Percentiles rank a stretch among this genome's conserved stretches.
Conservation (phyloP, 53 echinoderm and acorn worm species). For the Apostichopus leukothele region DNA sequence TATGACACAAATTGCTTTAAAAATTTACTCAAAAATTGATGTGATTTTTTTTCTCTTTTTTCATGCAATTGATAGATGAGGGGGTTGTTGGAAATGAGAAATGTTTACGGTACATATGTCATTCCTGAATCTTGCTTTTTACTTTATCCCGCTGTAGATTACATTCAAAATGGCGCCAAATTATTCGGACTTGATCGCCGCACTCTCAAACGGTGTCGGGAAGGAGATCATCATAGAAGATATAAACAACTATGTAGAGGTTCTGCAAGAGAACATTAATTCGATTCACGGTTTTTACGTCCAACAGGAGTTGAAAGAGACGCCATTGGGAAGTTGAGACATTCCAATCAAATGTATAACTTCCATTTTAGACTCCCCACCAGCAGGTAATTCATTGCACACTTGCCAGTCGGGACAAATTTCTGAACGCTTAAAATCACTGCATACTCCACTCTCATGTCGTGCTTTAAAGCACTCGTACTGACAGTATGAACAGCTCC, state of each 20-base stretch:
- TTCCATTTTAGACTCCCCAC: background rate
- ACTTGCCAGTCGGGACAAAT: too few species aligned
- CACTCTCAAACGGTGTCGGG: constrained; percentile 24
- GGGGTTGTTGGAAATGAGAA: background rate
- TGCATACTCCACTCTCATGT: too few species aligned
- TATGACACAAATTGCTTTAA: too few species aligned
- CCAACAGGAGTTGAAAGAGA: background rate
- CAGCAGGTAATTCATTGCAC: too few species aligned
- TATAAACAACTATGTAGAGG: constrained; percentile 24
- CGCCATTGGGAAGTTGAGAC: constrained; percentile 6
- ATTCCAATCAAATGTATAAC: background rate
- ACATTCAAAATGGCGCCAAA: constrained; percentile 44
- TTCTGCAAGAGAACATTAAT: constrained; percentile 28
- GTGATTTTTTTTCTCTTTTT: too few species aligned
- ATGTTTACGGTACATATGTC: background rate
- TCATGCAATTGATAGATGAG: too few species aligned
- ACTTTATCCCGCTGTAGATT: background rate
- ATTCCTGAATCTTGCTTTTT: background rate
- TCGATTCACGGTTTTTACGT: constrained; percentile 15
- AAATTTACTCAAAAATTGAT: too few species aligned
- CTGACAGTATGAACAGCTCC: too few species aligned
- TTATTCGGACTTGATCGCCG: constrained; percentile 21
- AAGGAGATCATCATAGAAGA: constrained; percentile 10
- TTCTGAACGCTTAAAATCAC: too few species aligned
- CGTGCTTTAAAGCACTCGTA: too few species aligned